Evolutionary conservation across 2,797 vertebrate species (phyloP).

Genomic region (Mormyrops boulengeri): DNA sequence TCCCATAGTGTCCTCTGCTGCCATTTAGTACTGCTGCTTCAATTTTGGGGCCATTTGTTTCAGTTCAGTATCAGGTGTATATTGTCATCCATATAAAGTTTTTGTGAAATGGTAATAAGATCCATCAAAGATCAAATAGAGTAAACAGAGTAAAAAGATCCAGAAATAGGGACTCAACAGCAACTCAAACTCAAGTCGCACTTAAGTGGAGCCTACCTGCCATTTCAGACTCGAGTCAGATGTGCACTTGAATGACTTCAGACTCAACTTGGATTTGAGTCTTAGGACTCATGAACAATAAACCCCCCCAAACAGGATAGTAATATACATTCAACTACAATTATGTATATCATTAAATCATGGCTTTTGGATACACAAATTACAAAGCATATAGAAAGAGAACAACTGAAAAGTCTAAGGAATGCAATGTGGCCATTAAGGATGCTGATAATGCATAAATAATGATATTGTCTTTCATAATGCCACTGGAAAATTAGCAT

Average conservation of each 20-base stretch:
- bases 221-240: not conserved
- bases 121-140: not conserved
- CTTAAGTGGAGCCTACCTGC: not conserved
- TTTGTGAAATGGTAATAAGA: not conserved
- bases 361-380: not conserved
- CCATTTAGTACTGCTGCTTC: not conserved
- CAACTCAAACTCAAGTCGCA: not conserved
- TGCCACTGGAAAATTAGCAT: not conserved
- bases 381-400: not conserved
- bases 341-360: not conserved
- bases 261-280: not conserved
- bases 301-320: not conserved
- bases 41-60: not conserved
- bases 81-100: not conserved
- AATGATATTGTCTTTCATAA: not conserved
- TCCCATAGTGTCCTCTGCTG: not conserved
- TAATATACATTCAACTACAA: not conserved
- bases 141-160: not conserved
- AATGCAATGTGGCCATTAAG: not conserved
- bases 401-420: not conserved
- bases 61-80: not conserved
- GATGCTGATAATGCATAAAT: not conserved
- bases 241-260: not conserved
- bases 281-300: not conserved
- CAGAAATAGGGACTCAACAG: not conserved